Percentiles rank a stretch among this genome's conserved stretches.
Conservation (phyloP, 1,140 invertebrate genomes). For the Orius insidiosus region DNA sequence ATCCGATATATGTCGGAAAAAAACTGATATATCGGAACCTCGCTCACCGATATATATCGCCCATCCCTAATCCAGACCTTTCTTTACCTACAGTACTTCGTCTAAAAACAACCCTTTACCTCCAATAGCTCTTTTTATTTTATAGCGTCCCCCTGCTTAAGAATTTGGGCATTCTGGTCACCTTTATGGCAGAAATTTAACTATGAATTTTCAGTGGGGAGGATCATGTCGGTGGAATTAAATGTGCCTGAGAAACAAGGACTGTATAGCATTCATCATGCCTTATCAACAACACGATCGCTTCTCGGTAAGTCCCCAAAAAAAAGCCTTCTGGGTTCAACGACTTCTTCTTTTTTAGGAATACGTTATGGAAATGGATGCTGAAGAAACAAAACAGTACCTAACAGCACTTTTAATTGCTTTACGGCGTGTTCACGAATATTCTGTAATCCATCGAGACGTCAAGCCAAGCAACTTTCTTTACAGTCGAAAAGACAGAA, state of each 20-base stretch:
- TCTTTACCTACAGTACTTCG: too few relatives aligned
- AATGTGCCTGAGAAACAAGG: conserved; percentile 55
- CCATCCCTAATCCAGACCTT: too few relatives aligned
- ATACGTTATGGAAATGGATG: conserved; percentile 50
- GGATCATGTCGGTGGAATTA: conserved; percentile 65
- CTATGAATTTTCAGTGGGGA: conserved; percentile 49
- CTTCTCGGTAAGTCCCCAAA: conserved; percentile 44
- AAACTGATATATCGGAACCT: too few relatives aligned
- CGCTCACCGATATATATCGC: too few relatives aligned
- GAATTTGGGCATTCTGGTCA: too few relatives aligned
- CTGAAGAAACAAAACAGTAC: conserved; percentile 56
- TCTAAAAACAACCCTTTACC: background rate
- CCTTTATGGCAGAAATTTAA: too few relatives aligned
- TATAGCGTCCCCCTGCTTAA: too few relatives aligned
- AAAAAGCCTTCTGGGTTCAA: too few relatives aligned
- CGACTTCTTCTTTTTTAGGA: conserved; percentile 37
- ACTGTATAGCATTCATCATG: conserved; percentile 79
- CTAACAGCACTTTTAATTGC: conserved; percentile 68
- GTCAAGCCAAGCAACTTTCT: conserved; percentile 89
- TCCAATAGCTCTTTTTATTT: background rate
- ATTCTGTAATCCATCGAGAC: conserved; percentile 77
- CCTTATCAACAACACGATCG: conserved; percentile 68
- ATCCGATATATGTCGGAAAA: too few relatives aligned
- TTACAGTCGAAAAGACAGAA: conserved; percentile 56
- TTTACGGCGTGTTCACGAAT: conserved; percentile 61